Percentiles rank a stretch among this genome's conserved stretches.
Evolutionary conservation across 1,140 invertebrate species (phyloP).

Genomic region (Coptotermes formosanus): DNA sequence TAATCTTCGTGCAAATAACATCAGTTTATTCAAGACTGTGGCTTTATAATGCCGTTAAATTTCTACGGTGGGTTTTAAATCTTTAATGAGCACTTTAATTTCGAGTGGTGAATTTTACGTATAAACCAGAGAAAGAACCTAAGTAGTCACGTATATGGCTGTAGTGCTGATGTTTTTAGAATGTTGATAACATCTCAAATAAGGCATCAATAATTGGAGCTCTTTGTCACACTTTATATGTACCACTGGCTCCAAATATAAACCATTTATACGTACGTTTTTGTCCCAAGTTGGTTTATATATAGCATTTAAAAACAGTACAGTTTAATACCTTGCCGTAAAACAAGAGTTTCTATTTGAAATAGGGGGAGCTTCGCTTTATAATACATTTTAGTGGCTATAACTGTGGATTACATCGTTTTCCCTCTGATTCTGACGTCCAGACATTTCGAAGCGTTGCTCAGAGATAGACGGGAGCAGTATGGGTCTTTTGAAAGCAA

Average conservation of each 20-base stretch:
- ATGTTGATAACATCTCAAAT: neutral
- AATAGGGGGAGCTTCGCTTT: neutral
- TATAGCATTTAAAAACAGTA: neutral
- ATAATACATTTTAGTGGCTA: slow-evolving; percentile 9
- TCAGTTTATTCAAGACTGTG: no score
- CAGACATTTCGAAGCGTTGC: neutral
- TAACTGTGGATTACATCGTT: slow-evolving; percentile 7
- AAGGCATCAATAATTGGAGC: neutral
- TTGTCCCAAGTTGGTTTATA: neutral
- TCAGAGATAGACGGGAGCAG: neutral
- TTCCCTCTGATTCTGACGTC: neutral
- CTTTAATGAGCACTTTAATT: no score
- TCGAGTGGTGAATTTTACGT: no score
- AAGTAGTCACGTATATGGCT: no score
- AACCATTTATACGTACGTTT: neutral
- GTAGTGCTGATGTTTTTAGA: neutral
- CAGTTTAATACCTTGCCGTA: neutral
- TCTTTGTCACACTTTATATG: neutral
- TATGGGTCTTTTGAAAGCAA: neutral
- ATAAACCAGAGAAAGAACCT: no score
- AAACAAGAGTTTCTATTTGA: neutral
- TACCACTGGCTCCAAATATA: neutral
- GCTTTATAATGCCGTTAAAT: no score
- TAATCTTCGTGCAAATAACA: no score
- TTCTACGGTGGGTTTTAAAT: no score